Evolutionary conservation across 2,888 invertebrate species (phyloP).

Genomic region (Rhagonycha fulva): DNA sequence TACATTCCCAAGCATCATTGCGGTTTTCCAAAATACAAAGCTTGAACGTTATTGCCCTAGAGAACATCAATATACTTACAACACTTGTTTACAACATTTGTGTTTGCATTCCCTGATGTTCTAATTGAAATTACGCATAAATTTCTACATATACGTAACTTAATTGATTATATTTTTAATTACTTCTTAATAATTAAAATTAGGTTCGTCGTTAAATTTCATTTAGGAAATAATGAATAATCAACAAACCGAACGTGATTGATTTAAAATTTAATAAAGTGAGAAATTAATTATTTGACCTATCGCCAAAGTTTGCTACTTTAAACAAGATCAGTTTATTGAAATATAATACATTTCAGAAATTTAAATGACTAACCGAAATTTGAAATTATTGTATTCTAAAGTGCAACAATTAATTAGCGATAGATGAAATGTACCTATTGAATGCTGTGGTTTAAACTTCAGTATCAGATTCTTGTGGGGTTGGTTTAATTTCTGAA

Average conservation of each 20-base stretch:
- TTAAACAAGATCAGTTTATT: too few relatives aligned
- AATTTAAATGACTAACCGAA: background rate
- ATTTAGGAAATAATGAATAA: too few relatives aligned
- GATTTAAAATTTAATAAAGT: too few relatives aligned
- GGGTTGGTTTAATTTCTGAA: background rate
- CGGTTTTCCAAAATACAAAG: background rate
- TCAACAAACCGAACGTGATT: too few relatives aligned
- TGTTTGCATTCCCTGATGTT: background rate
- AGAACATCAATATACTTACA: background rate
- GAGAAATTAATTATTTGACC: too few relatives aligned
- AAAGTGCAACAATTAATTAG: background rate
- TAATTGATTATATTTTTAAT: background rate
- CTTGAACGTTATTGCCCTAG: background rate
- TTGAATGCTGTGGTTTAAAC: background rate
- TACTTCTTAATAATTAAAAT: too few relatives aligned
- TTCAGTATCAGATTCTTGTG: background rate
- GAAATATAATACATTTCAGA: background rate
- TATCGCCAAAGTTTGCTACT: too few relatives aligned
- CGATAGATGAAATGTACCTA: too few relatives aligned
- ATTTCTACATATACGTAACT: too few relatives aligned
- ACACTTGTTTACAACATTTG: background rate
- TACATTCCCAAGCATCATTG: background rate
- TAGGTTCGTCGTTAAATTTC: too few relatives aligned
- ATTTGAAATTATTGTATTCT: background rate
- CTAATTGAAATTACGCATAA: background rate